These are phyloP conservation scores for Bombus affinis DNA, from an alignment of 1,140 invertebrate genomes.

Conservation along the genomic window DNA sequence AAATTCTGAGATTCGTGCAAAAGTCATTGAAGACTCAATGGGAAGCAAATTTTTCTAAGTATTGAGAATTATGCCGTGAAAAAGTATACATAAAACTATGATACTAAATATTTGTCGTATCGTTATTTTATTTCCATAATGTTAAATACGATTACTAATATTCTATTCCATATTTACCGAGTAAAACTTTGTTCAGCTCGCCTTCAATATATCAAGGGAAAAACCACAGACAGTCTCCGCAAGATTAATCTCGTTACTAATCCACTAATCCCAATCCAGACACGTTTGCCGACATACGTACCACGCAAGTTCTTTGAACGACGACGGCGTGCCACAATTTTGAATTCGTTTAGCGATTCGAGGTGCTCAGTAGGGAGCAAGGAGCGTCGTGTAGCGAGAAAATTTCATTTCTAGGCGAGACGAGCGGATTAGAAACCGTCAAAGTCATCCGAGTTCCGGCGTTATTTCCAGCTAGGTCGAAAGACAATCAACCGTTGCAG, in stretches of 20 bases:
- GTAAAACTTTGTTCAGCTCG: too few species aligned
- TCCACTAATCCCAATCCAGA: background rate
- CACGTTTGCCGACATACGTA: background rate
- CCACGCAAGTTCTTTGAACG: background rate
- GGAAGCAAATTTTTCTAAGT: too few species aligned
- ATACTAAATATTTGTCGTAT: too few species aligned
- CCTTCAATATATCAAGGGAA: background rate
- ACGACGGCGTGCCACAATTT: background rate
- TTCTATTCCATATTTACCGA: too few species aligned
- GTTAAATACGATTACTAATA: too few species aligned
- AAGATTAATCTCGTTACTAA: background rate
- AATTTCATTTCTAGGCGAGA: slow-evolving; percentile 14
- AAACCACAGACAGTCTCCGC: background rate
- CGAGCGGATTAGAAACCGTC: slow-evolving; percentile 1
- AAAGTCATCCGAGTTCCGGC: background rate
- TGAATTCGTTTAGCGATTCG: background rate
- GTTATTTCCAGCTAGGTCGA: background rate
- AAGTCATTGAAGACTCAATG: too few species aligned
- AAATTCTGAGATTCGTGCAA: too few species aligned
- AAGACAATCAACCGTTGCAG: background rate
- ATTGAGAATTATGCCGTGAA: too few species aligned
- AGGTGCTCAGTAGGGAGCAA: background rate
- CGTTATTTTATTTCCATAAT: too few species aligned
- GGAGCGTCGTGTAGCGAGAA: background rate
- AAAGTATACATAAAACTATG: too few species aligned